Evolutionary conservation across 2,797 vertebrate genomes (phyloP).

Genomic region (Sphenodon punctatus): DNA sequence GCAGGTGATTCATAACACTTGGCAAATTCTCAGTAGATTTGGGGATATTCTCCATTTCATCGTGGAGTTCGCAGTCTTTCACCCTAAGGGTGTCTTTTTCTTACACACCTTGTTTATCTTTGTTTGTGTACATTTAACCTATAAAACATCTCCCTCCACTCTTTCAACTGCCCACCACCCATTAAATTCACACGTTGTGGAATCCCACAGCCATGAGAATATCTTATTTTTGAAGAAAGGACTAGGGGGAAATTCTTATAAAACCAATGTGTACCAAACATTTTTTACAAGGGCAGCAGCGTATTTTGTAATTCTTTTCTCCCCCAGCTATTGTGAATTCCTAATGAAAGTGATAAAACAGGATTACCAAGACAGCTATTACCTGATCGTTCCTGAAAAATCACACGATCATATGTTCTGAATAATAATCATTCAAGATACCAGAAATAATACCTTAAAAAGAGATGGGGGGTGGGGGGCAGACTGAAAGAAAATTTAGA

Average conservation of each 20-base stretch:
- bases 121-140: slow-evolving; percentile 41
- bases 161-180: background rate
- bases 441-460: background rate
- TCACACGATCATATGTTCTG: background rate
- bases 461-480: fast-evolving
- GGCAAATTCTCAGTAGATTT: slow-evolving; percentile 67
- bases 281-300: background rate
- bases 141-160: background rate
- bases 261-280: background rate
- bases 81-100: slow-evolving; percentile 5
- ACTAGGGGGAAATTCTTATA: background rate
- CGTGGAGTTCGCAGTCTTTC: slow-evolving; percentile 48
- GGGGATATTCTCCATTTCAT: slow-evolving; percentile 68
- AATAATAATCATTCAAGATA: background rate
- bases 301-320: background rate
- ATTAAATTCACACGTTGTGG: slow-evolving; percentile 6
- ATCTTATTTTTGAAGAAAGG: background rate
- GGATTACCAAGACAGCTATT: slow-evolving; percentile 18
- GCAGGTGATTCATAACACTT: slow-evolving; percentile 66
- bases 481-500: background rate
- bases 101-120: slow-evolving; percentile 41
- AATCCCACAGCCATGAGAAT: slow-evolving; percentile 18
- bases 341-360: background rate
- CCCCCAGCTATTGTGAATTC: background rate
- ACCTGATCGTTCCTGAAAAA: background rate